Conservation (phyloP, 2,113 vertebrate genomes). For the Brachypodius melanocephalos region DNA sequence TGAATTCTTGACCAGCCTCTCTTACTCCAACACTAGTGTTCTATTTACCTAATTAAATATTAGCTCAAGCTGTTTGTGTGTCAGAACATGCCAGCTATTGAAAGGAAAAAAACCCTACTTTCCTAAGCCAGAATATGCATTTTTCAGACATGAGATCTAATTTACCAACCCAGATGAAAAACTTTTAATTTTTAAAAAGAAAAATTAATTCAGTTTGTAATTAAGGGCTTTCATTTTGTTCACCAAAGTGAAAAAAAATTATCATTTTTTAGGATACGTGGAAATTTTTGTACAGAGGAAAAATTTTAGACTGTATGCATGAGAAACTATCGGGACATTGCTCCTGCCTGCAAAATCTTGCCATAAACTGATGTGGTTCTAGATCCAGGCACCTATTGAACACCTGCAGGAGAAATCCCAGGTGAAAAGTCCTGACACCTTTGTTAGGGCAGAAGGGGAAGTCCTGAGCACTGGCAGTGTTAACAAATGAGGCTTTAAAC, state of each 20-base stretch:
- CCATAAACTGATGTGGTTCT: accelerated
- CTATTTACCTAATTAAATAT: background rate
- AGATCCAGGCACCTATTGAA: background rate
- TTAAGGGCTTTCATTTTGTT: background rate
- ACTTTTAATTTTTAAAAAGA: background rate
- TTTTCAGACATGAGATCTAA: background rate
- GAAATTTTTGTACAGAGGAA: background rate
- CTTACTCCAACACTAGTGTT: background rate
- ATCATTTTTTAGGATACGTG: background rate
- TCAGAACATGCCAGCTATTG: background rate
- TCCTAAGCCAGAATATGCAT: background rate
- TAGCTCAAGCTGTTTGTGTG: background rate
- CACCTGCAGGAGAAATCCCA: background rate
- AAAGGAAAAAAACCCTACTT: background rate
- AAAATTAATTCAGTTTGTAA: background rate
- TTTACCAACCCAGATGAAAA: background rate
- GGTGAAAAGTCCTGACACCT: background rate
- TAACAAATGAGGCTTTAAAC: background rate
- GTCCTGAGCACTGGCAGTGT: background rate
- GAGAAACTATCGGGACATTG: background rate
- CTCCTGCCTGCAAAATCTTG: background rate
- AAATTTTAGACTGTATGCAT: accelerated
- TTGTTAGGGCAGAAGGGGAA: background rate
- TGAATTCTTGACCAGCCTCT: background rate
- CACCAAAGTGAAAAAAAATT: accelerated